Evolutionary conservation across 1,140 invertebrate species (phyloP).

Genomic region (Kradibia gibbosae): DNA sequence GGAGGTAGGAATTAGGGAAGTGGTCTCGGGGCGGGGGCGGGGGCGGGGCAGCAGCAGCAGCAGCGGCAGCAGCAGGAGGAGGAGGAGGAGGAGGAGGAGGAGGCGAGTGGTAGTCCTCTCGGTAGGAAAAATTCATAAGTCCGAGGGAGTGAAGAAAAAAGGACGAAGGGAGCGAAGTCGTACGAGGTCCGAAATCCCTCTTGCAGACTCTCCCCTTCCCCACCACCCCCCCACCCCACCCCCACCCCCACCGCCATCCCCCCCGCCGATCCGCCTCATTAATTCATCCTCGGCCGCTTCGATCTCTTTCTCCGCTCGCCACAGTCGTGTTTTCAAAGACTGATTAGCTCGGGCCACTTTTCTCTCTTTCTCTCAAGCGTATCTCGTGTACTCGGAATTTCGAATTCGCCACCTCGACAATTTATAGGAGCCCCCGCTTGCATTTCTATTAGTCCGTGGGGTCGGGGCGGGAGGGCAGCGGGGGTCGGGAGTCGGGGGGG

Average conservation of each 20-base stretch:
- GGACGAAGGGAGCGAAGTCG: neutral
- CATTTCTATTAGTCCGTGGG: constrained; percentile 45
- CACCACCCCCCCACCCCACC: neutral
- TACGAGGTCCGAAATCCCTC: neutral
- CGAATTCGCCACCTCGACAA: constrained; percentile 39
- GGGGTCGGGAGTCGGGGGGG: too few species aligned
- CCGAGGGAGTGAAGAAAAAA: neutral
- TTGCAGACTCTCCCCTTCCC: neutral
- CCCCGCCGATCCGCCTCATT: constrained; percentile 19
- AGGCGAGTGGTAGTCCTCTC: too few species aligned
- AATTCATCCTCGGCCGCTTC: constrained; percentile 35
- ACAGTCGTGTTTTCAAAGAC: constrained; percentile 44
- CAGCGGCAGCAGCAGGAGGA: too few species aligned
- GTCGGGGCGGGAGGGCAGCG: too few species aligned
- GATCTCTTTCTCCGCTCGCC: neutral
- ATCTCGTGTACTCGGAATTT: constrained; percentile 41
- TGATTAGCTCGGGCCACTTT: constrained; percentile 35
- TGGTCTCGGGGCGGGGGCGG: too few species aligned
- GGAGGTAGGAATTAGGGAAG: too few species aligned
- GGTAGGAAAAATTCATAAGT: constrained; percentile 31
- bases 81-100: too few species aligned
- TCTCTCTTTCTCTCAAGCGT: constrained; percentile 17
- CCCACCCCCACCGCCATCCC: neutral
- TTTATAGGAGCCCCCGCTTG: constrained; percentile 47
- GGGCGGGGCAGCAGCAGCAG: too few species aligned